phyloP scores from a whole-genome alignment of 2,797 vertebrate genomes.

The Paramormyrops hopkinsi region DNA sequence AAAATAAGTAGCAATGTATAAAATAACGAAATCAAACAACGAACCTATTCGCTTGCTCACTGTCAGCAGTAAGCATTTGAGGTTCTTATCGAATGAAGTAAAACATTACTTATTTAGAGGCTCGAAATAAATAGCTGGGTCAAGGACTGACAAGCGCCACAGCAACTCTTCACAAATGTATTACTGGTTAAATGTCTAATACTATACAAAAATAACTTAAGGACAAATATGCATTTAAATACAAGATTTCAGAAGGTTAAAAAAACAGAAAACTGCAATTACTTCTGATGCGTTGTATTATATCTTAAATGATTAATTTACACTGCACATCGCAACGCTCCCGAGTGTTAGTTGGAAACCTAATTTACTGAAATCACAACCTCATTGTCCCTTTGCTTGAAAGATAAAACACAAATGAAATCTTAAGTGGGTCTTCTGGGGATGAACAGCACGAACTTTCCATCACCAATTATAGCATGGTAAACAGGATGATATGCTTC shows the following conservation, averaged over 20 bases:
- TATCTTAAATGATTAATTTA: not conserved
- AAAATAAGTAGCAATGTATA: not conserved
- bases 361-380: not conserved
- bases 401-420: not conserved
- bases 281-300: not conserved
- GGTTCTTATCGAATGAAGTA: not conserved
- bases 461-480: not conserved
- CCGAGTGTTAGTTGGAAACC: not conserved
- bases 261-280: not conserved
- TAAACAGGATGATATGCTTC: not conserved
- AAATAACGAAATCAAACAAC: not conserved
- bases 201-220: not conserved
- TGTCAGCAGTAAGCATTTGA: not conserved
- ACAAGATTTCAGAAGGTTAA: not conserved
- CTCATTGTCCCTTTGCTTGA: not conserved
- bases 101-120: not conserved
- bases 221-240: not conserved
- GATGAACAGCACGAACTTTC: not conserved
- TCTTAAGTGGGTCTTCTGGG: constrained; percentile 14
- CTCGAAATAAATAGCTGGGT: not conserved
- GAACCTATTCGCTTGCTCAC: not conserved
- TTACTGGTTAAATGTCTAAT: not conserved
- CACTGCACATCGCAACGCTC: not conserved
- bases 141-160: not conserved
- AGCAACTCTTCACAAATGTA: not conserved